Base-by-base conservation (phyloP, 2,113 vertebrate genomes). In the Oreotrochilus melanogaster region DNA sequence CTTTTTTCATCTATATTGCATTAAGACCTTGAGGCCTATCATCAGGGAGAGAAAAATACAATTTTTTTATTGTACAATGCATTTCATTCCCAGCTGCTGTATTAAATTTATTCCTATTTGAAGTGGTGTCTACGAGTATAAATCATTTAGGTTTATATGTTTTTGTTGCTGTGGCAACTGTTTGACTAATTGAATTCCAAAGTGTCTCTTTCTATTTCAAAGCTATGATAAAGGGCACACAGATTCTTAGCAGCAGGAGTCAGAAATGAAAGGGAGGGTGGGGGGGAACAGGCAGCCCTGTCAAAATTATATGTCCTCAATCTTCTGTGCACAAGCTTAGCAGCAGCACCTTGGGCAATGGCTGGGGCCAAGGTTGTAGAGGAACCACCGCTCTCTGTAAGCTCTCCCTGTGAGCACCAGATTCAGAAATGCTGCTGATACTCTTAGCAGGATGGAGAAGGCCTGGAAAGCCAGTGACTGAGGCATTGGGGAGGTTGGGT, bases 51-150 rank as follows among this genome's bases (percentile, higher is more conserved):
- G 86, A 95, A 92, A 95, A 97, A 97, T 93, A 96, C 82, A 95
- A 97, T 98, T 98, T 97, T 97, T 95, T 95, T 95, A 97, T 93
- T 96, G 96, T 91, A 94, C 94, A 93, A 96, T 95, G 94, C 97
- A 97, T 97, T 98, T 98, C 96, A 97, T 98, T 98, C 96, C 95
- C 88, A 96, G 96, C 93, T 94, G 92, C 75, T 56, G 90, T 97
- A 98, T 98, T 98, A 98, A 94, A 98, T 98, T 98, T 97, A 97
- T 98, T 98, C 96, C 94, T 96, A 98, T 97, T 91, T 98, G 96
- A 97, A 97, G 94, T 93, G 91, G 95, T 96, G 95, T 97, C 97
- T 97, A 79, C 28, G 56, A 48, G 92, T 96, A 97, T 98, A 98
- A 98, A 98, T 98, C 97, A 97, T 98, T 98, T 97, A 97, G 95